Evolutionary conservation across 2,113 vertebrate species (phyloP).

Genomic region (Labrus mixtus): DNA sequence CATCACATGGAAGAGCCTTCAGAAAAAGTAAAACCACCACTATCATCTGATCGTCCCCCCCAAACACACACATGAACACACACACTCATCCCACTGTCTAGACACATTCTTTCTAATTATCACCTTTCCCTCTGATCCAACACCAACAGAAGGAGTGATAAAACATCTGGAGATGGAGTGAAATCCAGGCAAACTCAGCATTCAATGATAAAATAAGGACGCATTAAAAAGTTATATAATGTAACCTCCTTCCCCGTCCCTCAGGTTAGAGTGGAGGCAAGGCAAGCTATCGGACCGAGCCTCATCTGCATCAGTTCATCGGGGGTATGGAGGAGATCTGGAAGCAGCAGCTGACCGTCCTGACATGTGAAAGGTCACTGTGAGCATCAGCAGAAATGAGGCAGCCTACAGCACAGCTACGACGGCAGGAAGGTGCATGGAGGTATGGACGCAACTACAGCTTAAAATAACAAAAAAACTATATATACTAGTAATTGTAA

Average conservation of each 20-base stretch:
- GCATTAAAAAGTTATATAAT: neutral
- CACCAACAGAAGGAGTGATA: constrained; percentile 18
- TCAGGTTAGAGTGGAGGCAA: constrained; percentile 24
- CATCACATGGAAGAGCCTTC: constrained; percentile 67
- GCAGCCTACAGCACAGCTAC: neutral
- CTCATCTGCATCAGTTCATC: constrained; percentile 50
- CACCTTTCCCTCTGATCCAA: constrained; percentile 13
- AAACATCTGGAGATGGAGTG: constrained; percentile 27
- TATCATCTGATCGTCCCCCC: constrained; percentile 70
- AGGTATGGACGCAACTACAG: too few species aligned
- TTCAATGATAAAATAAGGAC: neutral
- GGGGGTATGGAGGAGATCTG: constrained; percentile 21
- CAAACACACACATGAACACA: constrained; percentile 16
- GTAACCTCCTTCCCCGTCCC: constrained; percentile 10
- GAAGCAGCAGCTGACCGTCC: constrained; percentile 15
- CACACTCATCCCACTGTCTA: constrained; percentile 11
- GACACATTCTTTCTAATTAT: constrained; percentile 41
- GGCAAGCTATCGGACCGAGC: constrained; percentile 3
- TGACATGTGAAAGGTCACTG: constrained; percentile 21
- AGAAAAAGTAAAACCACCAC: constrained; percentile 45
- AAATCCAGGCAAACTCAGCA: neutral
- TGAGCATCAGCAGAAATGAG: constrained; percentile 1
- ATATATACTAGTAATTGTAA: too few species aligned
- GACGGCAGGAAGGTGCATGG: too few species aligned
- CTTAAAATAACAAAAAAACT: too few species aligned